Conservation (phyloP, 2,797 vertebrate species). For the Danionella dracula region DNA sequence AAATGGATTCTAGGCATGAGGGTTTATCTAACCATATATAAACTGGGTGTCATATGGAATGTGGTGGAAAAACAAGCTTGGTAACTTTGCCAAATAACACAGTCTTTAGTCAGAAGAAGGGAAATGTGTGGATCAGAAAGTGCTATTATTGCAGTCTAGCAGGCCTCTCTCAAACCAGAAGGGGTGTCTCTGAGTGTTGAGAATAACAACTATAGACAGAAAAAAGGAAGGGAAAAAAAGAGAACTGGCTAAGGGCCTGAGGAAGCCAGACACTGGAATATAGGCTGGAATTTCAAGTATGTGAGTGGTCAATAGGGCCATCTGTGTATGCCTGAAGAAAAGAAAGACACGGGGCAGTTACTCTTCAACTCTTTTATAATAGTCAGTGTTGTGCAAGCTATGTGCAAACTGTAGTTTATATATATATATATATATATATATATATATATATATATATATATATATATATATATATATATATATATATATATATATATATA, state of each 20-base stretch:
- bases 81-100: background rate
- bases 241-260: constrained; percentile 61
- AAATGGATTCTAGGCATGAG: background rate
- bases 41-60: constrained; percentile 3
- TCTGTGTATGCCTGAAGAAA: constrained; percentile 44
- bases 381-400: too few species aligned
- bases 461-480: too few species aligned
- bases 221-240: constrained; percentile 11
- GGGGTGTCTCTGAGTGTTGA: background rate
- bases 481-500: too few species aligned
- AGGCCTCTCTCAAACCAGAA: constrained; percentile 4
- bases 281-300: constrained; percentile 74
- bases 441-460: too few species aligned
- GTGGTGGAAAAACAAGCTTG: background rate
- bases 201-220: background rate
- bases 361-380: too few species aligned
- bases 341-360: background rate
- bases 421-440: too few species aligned
- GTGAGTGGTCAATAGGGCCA: constrained; percentile 63
- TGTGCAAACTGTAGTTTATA: too few species aligned
- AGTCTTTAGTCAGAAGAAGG: background rate
- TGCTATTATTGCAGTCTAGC: constrained; percentile 13
- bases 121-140: background rate
- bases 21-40: background rate
- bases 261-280: constrained; percentile 70